Evolutionary conservation across 2,113 vertebrate genomes (phyloP), one percentile per base, ranked within the genome.

Genomic region (Pedionomus torquatus): DNA sequence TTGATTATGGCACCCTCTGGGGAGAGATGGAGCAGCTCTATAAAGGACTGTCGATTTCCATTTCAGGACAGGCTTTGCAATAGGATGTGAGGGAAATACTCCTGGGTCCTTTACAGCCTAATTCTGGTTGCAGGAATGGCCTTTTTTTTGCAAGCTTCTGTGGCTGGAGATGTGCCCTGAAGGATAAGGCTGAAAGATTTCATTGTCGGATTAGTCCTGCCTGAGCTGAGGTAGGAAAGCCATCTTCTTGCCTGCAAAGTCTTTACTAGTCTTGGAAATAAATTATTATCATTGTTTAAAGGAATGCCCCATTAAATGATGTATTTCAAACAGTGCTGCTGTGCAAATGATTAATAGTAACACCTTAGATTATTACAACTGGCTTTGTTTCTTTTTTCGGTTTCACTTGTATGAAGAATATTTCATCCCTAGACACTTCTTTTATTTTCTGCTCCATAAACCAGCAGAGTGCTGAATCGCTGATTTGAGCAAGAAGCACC

Each of bases 371-470:
- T 68, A 51, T 77, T 80, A 23, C 46, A 63, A 14, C 41, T 71
- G 43, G 51, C 37, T 76, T 69, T 17, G 17, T 80, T 95, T 71
- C 70, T 57, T 78, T 75, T 82, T 49, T 79, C n/a, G 30, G 0
- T 37, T 79, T 77, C 33, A 14, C 35, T 65, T 19, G 5, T 17
- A 17, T 37, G 65, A 79, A 51, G 51, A 11, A 11, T 61, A 19
- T 93, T 92, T 94, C 64, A 90, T 70, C 72, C 71, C 43, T 54
- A 60, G 76, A 20, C 25, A 19, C n/a, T 28, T 43, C 52, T n/a
- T 9, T 55, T 30, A n/a, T 82, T 87, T 93, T 87, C 70, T 91
- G 65, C 94, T 95, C 66, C 74, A 76, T 72, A 85, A 82, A 82
- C 10, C 84, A 76, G 26, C 69, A 4, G 3, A 61, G 49, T 89